Conservation (phyloP, 2,113 vertebrate genomes). For the Campylorhamphus procurvoides region DNA sequence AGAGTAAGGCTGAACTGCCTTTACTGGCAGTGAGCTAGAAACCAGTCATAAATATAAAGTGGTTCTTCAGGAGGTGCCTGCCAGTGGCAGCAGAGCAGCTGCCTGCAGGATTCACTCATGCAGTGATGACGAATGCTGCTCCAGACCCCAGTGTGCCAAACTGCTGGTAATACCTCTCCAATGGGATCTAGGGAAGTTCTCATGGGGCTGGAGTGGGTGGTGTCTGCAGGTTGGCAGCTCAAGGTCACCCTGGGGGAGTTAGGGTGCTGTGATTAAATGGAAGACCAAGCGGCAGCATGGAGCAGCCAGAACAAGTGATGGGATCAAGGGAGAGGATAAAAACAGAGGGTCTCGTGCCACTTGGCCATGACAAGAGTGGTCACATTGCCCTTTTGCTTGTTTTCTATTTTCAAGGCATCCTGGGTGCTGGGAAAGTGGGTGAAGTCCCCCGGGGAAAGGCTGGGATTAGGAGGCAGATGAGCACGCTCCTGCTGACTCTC, state of each 20-base stretch:
- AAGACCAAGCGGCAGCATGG: fast-evolving
- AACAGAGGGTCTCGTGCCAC: not conserved
- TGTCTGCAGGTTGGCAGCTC: not conserved
- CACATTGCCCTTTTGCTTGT: not conserved
- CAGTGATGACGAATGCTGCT: fast-evolving
- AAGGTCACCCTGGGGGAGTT: not conserved
- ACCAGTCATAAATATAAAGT: not conserved
- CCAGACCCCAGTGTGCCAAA: not conserved
- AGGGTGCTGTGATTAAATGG: fast-evolving
- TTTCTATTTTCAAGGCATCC: not conserved
- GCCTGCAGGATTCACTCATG: not conserved
- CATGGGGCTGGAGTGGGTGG: not conserved
- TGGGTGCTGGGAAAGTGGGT: not conserved
- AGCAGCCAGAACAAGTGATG: not conserved
- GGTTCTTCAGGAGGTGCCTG: not conserved
- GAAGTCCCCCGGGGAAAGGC: not conserved
- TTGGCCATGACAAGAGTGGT: not conserved
- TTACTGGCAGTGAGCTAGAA: conserved; percentile 7
- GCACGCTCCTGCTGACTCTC: fast-evolving
- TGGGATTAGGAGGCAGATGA: not conserved
- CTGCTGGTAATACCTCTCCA: not conserved
- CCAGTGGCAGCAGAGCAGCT: not conserved
- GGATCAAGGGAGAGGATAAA: not conserved
- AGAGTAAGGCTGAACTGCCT: not conserved
- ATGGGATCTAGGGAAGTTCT: not conserved